phyloP scores from a whole-genome alignment of 2,113 vertebrate genomes.

The Gracilinanus agilis region DNA sequence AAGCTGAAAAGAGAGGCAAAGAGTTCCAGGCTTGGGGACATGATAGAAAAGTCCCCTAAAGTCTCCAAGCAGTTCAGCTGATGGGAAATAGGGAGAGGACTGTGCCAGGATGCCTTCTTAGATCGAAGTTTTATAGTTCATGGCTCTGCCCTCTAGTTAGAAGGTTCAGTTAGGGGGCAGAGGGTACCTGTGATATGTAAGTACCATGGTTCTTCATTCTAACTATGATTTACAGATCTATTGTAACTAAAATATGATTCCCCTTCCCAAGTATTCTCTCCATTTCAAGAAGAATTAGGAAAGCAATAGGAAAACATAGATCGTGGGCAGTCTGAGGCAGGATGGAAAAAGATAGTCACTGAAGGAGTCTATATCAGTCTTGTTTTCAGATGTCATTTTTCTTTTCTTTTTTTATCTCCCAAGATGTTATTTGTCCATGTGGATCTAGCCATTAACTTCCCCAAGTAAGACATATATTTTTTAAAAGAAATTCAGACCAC shows the following conservation, averaged over 20 bases:
- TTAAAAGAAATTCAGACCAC: slow-evolving; percentile 54
- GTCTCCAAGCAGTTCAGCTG: too few relatives aligned
- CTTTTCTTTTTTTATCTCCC: slow-evolving; percentile 3
- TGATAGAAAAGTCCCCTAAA: too few relatives aligned
- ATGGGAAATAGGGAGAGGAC: too few relatives aligned
- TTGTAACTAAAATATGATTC: background rate
- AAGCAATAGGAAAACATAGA: slow-evolving; percentile 41
- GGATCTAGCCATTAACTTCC: slow-evolving; percentile 51
- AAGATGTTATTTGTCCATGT: slow-evolving; percentile 42
- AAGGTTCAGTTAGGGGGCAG: too few relatives aligned
- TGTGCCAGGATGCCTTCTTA: too few relatives aligned
- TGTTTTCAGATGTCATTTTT: slow-evolving; percentile 22
- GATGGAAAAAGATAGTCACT: slow-evolving; percentile 41
- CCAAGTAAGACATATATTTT: slow-evolving; percentile 55
- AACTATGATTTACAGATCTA: background rate
- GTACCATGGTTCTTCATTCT: background rate
- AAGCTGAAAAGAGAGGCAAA: too few relatives aligned
- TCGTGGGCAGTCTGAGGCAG: slow-evolving; percentile 33
- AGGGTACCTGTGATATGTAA: too few relatives aligned
- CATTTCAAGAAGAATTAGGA: slow-evolving; percentile 35
- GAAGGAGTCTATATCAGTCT: slow-evolving; percentile 47
- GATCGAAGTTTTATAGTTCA: too few relatives aligned
- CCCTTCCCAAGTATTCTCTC: slow-evolving; percentile 10
- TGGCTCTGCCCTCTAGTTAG: too few relatives aligned
- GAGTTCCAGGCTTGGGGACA: too few relatives aligned